Conservation (phyloP, 2,888 invertebrate genomes). For the Lepidonotus clava region DNA sequence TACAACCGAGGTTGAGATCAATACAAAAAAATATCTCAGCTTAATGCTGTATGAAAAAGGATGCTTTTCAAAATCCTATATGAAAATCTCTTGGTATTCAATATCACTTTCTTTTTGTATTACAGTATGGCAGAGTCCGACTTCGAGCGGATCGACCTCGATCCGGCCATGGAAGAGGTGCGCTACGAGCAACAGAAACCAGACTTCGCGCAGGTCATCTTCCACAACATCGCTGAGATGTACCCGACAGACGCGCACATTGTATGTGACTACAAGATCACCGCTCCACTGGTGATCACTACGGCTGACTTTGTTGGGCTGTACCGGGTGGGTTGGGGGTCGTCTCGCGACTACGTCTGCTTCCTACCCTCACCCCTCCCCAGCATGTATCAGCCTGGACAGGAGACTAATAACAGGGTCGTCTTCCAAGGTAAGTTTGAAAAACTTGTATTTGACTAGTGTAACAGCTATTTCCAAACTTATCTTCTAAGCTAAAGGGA, state of each 20-base stretch:
- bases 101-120: too few species aligned
- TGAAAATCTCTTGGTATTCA: too few species aligned
- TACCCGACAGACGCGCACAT: slow-evolving; percentile 76
- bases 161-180: slow-evolving; percentile 20
- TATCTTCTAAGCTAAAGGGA: too few species aligned
- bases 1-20: too few species aligned
- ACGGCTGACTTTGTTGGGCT: slow-evolving; percentile 77
- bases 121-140: slow-evolving; percentile 47
- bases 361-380: slow-evolving; percentile 75
- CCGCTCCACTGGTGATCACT: slow-evolving; percentile 68
- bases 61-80: too few species aligned
- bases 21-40: too few species aligned
- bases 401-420: slow-evolving; percentile 69
- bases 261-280: slow-evolving; percentile 74
- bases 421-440: slow-evolving; percentile 70
- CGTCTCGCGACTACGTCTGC: slow-evolving; percentile 71
- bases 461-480: too few species aligned
- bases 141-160: slow-evolving; percentile 52
- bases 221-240: slow-evolving; percentile 75
- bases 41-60: too few species aligned
- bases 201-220: slow-evolving; percentile 72
- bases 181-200: slow-evolving; percentile 34
- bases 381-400: slow-evolving; percentile 67
- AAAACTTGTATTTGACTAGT: too few species aligned
- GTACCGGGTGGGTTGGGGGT: slow-evolving; percentile 78